A percentile compares a stretch with the other conserved stretches of the same genome.
phyloP scores from a whole-genome alignment of 1,140 invertebrate species.

The Proales similis region DNA sequence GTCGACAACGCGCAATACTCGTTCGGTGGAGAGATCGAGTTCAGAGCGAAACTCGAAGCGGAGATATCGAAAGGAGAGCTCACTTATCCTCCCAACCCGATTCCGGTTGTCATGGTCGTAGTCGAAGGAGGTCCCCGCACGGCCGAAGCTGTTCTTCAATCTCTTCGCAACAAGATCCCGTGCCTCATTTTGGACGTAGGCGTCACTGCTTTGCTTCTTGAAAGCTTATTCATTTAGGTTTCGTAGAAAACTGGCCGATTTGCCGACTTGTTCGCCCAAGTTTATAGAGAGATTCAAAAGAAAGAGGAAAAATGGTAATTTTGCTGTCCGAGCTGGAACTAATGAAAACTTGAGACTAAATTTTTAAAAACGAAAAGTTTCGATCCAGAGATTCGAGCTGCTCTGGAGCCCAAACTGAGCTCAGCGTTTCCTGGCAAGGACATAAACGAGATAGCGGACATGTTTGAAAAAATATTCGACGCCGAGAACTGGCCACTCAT shows the following conservation, averaged over 20 bases:
- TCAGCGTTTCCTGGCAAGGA: too few relatives aligned
- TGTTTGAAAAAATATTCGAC: too few relatives aligned
- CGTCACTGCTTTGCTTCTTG: not conserved
- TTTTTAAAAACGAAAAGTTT: too few relatives aligned
- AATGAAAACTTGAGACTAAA: too few relatives aligned
- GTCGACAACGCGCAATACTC: slow-evolving; percentile 51
- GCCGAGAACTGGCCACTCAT: too few relatives aligned
- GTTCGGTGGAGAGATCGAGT: slow-evolving; percentile 50
- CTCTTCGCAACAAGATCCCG: slow-evolving; percentile 47
- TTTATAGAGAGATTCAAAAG: slow-evolving; percentile 45
- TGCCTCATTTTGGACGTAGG: slow-evolving; percentile 49
- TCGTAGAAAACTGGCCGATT: slow-evolving; percentile 54
- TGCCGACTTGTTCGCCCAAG: slow-evolving; percentile 55
- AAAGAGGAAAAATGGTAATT: slow-evolving; percentile 43
- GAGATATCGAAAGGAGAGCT: slow-evolving; percentile 27
- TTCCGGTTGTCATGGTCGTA: slow-evolving; percentile 50
- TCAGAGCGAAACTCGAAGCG: slow-evolving; percentile 47
- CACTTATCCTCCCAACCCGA: slow-evolving; percentile 37
- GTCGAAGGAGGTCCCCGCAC: slow-evolving; percentile 52
- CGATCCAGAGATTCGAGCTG: too few relatives aligned
- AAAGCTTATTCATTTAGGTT: slow-evolving; percentile 3
- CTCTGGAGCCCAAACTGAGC: too few relatives aligned
- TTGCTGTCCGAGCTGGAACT: too few relatives aligned
- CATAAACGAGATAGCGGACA: too few relatives aligned
- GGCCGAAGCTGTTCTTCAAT: slow-evolving; percentile 47